Conservation (phyloP, 1,140 invertebrate species). For the Drosophila punjabiensis region DNA sequence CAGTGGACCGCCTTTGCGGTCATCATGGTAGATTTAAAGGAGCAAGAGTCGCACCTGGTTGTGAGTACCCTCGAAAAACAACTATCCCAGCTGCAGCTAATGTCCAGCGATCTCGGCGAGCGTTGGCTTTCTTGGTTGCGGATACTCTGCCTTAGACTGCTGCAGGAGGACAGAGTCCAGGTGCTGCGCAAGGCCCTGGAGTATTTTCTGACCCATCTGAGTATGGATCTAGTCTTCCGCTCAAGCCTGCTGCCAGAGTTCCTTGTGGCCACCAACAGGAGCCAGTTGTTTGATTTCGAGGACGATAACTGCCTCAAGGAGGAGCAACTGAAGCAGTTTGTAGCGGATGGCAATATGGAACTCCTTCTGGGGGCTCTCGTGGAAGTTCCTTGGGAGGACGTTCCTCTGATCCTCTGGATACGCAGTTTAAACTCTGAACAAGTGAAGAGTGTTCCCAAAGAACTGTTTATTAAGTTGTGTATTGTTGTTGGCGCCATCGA, state of each 20-base stretch:
- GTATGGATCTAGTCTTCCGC: neutral
- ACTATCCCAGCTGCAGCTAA: neutral
- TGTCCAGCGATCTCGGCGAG: neutral
- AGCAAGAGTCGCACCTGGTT: neutral
- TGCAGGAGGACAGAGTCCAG: neutral
- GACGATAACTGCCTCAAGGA: neutral
- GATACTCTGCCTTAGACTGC: neutral
- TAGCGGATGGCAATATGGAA: neutral
- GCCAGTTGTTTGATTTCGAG: neutral
- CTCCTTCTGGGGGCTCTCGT: neutral
- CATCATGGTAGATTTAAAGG: neutral
- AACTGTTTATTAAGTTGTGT: neutral
- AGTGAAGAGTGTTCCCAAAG: neutral
- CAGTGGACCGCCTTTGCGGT: neutral
- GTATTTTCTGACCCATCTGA: neutral
- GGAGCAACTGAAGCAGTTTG: neutral
- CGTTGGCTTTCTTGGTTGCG: constrained; percentile 1
- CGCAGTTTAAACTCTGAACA: neutral
- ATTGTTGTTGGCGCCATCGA: neutral
- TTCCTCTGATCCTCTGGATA: neutral
- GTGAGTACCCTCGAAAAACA: neutral
- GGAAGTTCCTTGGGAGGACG: neutral
- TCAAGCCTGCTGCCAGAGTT: neutral
- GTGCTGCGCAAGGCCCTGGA: neutral
- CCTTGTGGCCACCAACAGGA: neutral